Percentiles rank a stretch among this genome's conserved stretches.
Evolutionary conservation across 2,113 vertebrate species (phyloP).

Genomic region (Protomyctophum bolini): DNA sequence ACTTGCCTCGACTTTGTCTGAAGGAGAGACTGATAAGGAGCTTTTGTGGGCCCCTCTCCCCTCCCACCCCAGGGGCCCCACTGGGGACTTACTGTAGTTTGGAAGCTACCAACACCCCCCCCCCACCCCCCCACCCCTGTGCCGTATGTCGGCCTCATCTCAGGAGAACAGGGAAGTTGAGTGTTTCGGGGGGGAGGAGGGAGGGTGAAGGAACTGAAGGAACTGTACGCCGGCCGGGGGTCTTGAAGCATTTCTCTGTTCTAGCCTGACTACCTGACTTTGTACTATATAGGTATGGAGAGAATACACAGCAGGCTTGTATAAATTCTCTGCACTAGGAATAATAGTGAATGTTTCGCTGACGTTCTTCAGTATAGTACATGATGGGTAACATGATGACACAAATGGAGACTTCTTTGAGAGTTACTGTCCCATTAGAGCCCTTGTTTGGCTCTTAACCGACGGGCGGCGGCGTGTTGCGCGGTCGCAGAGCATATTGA

Average conservation of each 20-base stretch:
- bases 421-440: constrained; percentile 30
- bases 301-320: constrained; percentile 72
- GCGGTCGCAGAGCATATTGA: constrained; percentile 45
- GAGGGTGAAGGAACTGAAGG: not conserved
- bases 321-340: constrained; percentile 62
- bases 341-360: constrained; percentile 35
- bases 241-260: constrained; percentile 50
- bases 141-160: constrained; percentile 50
- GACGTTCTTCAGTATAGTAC: constrained; percentile 50
- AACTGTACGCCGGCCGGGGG: constrained; percentile 29
- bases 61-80: constrained; percentile 4
- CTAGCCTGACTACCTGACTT: constrained; percentile 51
- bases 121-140: constrained; percentile 17
- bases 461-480: constrained; percentile 35
- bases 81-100: constrained; percentile 32
- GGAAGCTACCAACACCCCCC: constrained; percentile 18
- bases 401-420: constrained; percentile 42
- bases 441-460: constrained; percentile 39
- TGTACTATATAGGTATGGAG: constrained; percentile 56
- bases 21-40: constrained; percentile 43
- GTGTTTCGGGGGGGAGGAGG: constrained; percentile 15
- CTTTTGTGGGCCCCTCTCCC: constrained; percentile 28
- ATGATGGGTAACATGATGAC: constrained; percentile 42
- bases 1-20: constrained; percentile 32
- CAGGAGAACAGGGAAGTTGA: constrained; percentile 54